These are phyloP conservation scores for Protomyctophum bolini DNA, from an alignment of 2,113 vertebrate species.

Conservation along the genomic window DNA sequence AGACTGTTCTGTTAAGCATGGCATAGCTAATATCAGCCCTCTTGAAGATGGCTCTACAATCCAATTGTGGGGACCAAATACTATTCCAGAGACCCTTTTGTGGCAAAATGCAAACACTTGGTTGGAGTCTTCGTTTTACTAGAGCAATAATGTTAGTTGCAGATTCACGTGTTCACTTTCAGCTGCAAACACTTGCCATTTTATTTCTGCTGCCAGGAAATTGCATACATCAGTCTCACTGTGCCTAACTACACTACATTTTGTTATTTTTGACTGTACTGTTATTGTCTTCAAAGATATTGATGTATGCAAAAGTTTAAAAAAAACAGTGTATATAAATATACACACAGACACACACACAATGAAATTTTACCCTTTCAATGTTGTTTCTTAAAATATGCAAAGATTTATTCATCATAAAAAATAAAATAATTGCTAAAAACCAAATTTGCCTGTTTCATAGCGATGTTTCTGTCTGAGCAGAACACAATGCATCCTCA, in stretches of 20 bases:
- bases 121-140: constrained; percentile 11
- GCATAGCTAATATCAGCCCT: too few species aligned
- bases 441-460: constrained; percentile 8
- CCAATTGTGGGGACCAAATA: background rate
- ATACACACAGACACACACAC: too few species aligned
- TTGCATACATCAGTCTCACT: constrained; percentile 13
- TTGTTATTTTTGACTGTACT: constrained; percentile 6
- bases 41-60: background rate
- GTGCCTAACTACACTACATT: constrained; percentile 18
- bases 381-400: constrained; percentile 4
- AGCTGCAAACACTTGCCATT: constrained; percentile 18
- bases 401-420: constrained; percentile 4
- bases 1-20: too few species aligned
- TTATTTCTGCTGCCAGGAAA: constrained; percentile 19
- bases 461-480: background rate
- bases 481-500: too few species aligned
- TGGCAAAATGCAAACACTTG: background rate
- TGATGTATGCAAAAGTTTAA: constrained; percentile 16
- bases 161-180: constrained; percentile 14
- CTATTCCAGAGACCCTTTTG: background rate
- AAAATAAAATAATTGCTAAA: constrained; percentile 11
- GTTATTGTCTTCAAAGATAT: constrained; percentile 15
- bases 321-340: background rate
- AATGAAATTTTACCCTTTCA: background rate
- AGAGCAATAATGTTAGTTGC: constrained; percentile 40